Evolutionary conservation across 2,797 vertebrate genomes (phyloP).

Genomic region (Acropternis orthonyx): DNA sequence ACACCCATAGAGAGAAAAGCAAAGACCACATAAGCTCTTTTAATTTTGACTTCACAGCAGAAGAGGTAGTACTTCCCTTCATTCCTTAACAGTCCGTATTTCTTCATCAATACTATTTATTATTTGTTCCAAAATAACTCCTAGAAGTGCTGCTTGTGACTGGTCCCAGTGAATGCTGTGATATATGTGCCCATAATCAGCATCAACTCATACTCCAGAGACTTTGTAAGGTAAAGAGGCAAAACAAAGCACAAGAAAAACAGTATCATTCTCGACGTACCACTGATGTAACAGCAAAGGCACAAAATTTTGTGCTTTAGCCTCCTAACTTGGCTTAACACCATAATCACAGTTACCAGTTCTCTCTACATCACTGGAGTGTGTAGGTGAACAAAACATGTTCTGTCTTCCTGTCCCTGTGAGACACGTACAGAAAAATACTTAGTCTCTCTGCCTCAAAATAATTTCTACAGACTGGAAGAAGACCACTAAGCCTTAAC

Average conservation of each 20-base stretch:
- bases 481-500: neutral
- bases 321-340: neutral
- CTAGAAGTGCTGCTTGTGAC: neutral
- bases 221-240: neutral
- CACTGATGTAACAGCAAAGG: neutral
- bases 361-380: neutral
- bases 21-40: neutral
- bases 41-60: neutral
- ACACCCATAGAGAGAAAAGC: constrained; percentile 40
- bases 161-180: neutral
- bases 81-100: neutral
- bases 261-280: neutral
- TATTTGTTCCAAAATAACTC: neutral
- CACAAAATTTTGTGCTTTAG: neutral
- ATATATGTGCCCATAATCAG: neutral
- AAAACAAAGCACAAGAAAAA: neutral
- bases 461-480: neutral
- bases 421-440: neutral
- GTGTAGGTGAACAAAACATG: neutral
- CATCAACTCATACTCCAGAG: neutral
- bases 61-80: neutral
- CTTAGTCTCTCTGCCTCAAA: neutral
- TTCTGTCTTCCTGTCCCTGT: neutral
- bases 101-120: neutral
- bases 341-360: neutral